Evolutionary conservation across 2,888 invertebrate genomes (phyloP), one percentile per base, ranked within the genome.

Genomic region (Melipona bicolor): DNA sequence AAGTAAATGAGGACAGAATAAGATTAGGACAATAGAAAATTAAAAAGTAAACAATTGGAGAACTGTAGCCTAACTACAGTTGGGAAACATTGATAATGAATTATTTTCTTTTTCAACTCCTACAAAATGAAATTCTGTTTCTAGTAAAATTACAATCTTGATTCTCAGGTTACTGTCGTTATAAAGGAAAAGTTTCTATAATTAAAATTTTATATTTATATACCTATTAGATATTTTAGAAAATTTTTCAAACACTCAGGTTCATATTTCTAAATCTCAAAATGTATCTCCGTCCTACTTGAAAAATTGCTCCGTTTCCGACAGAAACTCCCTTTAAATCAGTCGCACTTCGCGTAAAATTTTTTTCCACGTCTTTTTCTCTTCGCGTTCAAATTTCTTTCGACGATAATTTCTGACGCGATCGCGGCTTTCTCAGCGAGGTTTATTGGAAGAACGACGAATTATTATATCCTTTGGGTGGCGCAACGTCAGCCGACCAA

Each of bases 401-500:
- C 17, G 15, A 1, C 3, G 19, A 43, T n/a, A 70, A 56, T 3
- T n/a, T 2, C 11, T 36, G 6, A 17, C 56, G 52, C 11, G n/a
- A 17, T 36, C 49, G 19, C 13, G 27, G 64, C 61, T 32, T 32
- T 52, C 59, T 6, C 50, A 19, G 27, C 24, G 52, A 56, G 79
- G 54, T 27, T 65, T 43, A 59, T 67, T 61, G 36, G 54, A 68
- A 72, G 49, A 64, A 73, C 4, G 15, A 43, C 67, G 71, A 72
- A 72, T 77, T 68, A 70, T 72, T 32, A 50, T 50, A 54, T 70
- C 54, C 49, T 15, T 11, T 21, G 54, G 21, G 11, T 19, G 9
- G 54, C 19, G 54, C 54, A 64, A 68, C 65, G 69, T 56, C 71
- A 62, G 92, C 88, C 88, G 87, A 86, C 90, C 91, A 92, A 93